Evolutionary conservation across 2,888 invertebrate species (phyloP).

Genomic region (Helobdella robusta): DNA sequence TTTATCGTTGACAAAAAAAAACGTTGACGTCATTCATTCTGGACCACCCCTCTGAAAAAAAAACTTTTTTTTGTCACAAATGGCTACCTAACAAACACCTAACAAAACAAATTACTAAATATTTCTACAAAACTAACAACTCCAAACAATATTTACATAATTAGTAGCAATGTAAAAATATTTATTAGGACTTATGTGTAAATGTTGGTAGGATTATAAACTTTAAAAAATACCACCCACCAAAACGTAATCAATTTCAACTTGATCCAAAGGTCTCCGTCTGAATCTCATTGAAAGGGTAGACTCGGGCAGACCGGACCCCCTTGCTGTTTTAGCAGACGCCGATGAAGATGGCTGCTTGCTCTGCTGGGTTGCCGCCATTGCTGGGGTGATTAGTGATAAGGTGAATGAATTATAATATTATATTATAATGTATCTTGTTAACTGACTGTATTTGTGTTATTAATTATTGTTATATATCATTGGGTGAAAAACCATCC

Average conservation of each 20-base stretch:
- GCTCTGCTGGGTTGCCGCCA: too few relatives aligned
- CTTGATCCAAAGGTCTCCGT: conserved; percentile 15
- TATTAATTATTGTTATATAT: too few relatives aligned
- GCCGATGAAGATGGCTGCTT: neutral
- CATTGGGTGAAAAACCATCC: too few relatives aligned
- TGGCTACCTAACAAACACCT: neutral
- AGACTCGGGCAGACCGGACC: neutral
- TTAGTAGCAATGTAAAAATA: too few relatives aligned
- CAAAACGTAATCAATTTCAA: conserved; percentile 21
- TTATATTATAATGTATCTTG: too few relatives aligned
- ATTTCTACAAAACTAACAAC: neutral
- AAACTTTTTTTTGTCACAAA: neutral
- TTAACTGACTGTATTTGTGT: too few relatives aligned
- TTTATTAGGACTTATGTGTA: too few relatives aligned
- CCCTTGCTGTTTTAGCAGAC: neutral
- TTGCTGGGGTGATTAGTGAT: too few relatives aligned
- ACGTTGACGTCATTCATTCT: neutral
- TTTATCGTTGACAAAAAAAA: too few relatives aligned
- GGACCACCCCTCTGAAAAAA: too few relatives aligned
- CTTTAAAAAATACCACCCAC: neutral
- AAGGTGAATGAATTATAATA: too few relatives aligned
- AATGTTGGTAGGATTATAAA: too few relatives aligned
- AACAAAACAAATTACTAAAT: neutral
- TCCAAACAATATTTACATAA: neutral
- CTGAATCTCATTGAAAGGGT: conserved; percentile 11